phyloP scores from a whole-genome alignment of 2,797 vertebrate species.

The Channallabes apus region DNA sequence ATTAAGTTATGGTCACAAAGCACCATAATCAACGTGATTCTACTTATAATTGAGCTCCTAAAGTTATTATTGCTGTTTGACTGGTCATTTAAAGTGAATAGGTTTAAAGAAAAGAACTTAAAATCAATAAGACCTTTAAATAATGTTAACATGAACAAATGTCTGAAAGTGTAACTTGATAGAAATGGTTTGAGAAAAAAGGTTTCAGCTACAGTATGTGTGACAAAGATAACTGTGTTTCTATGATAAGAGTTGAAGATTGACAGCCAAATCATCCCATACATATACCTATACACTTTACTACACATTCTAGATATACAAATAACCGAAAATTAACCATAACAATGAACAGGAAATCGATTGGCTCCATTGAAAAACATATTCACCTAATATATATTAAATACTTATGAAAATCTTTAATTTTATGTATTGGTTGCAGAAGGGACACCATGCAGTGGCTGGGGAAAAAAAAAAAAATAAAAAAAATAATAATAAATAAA shows the following conservation, averaged over 20 bases:
- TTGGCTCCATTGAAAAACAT: neutral
- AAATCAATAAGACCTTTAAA: neutral
- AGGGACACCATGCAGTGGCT: neutral
- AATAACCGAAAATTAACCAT: neutral
- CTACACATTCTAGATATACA: neutral
- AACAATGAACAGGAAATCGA: neutral
- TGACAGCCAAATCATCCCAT: neutral
- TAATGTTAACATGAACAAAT: neutral
- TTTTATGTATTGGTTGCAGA: neutral
- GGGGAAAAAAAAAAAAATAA: too few relatives aligned
- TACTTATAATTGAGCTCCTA: neutral
- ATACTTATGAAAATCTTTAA: neutral
- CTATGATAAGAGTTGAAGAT: neutral
- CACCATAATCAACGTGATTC: neutral
- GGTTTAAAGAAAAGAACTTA: neutral
- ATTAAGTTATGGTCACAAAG: neutral
- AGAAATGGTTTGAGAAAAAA: neutral
- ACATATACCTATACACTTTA: neutral
- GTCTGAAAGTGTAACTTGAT: neutral
- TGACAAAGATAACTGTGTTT: neutral
- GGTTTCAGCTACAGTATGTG: neutral
- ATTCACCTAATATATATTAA: neutral
- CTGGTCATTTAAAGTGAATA: too few relatives aligned
- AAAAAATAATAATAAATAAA: too few relatives aligned
- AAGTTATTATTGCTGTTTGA: neutral